A percentile compares a stretch with the other conserved stretches of the same genome.
These are phyloP conservation scores for Apteryx owenii DNA, from an alignment of 2,113 vertebrate genomes.

Conservation along the genomic window DNA sequence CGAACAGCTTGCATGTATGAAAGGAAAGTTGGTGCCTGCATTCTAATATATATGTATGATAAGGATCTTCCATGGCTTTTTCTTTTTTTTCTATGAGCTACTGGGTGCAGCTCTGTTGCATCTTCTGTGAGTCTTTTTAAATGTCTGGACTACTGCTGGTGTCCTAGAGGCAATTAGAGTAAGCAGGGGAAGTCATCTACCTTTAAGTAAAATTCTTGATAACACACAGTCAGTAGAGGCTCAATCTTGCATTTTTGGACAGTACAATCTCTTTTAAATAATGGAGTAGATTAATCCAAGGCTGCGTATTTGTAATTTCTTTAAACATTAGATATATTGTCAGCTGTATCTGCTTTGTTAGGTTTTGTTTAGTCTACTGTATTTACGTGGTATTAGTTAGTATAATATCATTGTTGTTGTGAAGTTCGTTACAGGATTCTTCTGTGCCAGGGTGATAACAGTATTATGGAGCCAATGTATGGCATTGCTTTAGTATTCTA, in stretches of 20 bases:
- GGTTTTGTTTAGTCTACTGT: background rate
- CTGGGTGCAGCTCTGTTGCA: background rate
- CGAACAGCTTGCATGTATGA: background rate
- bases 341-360: background rate
- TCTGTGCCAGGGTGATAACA: background rate
- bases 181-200: background rate
- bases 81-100: background rate
- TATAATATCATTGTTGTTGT: background rate
- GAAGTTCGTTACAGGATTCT: constrained; percentile 16
- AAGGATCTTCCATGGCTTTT: background rate
- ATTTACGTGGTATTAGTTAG: background rate
- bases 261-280: background rate
- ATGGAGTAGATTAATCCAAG: background rate
- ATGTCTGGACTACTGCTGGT: background rate
- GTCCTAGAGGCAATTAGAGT: background rate
- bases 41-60: background rate
- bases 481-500: background rate
- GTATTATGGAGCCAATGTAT: background rate
- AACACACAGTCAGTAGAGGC: background rate
- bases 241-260: background rate
- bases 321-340: background rate
- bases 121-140: background rate
- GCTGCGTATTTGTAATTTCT: background rate
- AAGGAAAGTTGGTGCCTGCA: background rate
- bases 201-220: background rate